Evolutionary conservation across 2,888 invertebrate genomes (phyloP).

Genomic region (Gymnosoma rotundatum): DNA sequence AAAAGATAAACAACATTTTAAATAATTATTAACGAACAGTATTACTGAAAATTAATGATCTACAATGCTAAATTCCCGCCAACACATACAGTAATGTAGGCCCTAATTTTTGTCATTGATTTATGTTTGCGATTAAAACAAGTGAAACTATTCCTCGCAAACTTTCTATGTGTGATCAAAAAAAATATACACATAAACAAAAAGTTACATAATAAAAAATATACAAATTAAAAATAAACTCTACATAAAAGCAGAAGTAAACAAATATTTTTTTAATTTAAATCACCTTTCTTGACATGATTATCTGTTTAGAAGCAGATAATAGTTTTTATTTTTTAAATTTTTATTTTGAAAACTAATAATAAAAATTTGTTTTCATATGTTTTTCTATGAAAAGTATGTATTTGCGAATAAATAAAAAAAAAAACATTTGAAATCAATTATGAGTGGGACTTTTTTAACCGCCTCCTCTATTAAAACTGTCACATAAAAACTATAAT

Average conservation of each 20-base stretch:
- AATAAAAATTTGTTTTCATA: neutral
- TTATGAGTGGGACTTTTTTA: too few species aligned
- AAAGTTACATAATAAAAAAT: neutral
- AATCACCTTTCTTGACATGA: neutral
- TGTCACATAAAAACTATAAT: too few species aligned
- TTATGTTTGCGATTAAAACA: neutral
- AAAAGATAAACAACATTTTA: neutral
- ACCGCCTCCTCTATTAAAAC: too few species aligned
- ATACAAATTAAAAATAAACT: neutral
- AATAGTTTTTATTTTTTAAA: too few species aligned
- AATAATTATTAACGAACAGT: neutral
- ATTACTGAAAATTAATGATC: neutral
- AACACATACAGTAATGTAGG: slow-evolving; percentile 7
- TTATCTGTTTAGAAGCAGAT: neutral
- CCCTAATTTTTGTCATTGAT: slow-evolving; percentile 7
- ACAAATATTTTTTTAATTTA: too few species aligned
- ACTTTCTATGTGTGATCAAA: neutral
- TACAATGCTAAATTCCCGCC: neutral
- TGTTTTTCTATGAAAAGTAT: neutral
- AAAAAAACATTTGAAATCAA: too few species aligned
- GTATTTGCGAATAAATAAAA: too few species aligned
- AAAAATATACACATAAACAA: neutral
- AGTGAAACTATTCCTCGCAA: neutral
- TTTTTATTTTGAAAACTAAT: slow-evolving; percentile 5
- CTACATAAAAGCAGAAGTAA: too few species aligned